Evolutionary conservation across 1,140 invertebrate species (phyloP).

Genomic region (Bombus pascuorum): DNA sequence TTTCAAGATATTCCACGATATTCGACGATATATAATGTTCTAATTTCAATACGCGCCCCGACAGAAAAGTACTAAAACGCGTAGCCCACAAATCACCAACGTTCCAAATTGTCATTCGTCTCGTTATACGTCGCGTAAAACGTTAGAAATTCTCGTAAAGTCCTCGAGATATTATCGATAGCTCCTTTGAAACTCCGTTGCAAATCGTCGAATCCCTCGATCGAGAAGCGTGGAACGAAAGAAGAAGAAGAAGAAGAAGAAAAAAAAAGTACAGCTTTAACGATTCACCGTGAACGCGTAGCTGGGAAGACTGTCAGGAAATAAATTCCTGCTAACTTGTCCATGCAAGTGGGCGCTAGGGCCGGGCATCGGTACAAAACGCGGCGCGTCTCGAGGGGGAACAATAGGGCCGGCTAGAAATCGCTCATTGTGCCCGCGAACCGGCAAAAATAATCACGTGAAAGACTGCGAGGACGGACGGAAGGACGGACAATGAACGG

Average conservation of each 20-base stretch:
- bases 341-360: constrained; percentile 59
- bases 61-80: too few relatives aligned
- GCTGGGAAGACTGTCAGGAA: constrained; percentile 36
- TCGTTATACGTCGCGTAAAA: too few relatives aligned
- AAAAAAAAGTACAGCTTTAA: background rate
- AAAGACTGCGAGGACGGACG: constrained; percentile 73
- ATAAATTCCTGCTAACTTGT: constrained; percentile 62
- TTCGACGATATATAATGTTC: too few relatives aligned
- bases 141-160: too few relatives aligned
- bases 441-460: constrained; percentile 76
- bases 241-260: background rate
- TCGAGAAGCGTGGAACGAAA: background rate
- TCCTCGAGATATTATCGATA: too few relatives aligned
- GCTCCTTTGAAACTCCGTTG: background rate
- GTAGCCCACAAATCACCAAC: too few relatives aligned
- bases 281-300: background rate
- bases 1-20: too few relatives aligned
- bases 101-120: too few relatives aligned
- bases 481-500: constrained; percentile 72
- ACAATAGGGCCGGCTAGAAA: constrained; percentile 75
- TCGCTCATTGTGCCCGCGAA: constrained; percentile 76
- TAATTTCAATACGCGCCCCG: too few relatives aligned
- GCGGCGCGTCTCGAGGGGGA: constrained; percentile 69
- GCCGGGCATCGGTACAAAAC: constrained; percentile 64
- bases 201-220: background rate